Evolutionary conservation across 2,113 vertebrate genomes (phyloP), one percentile per base, ranked within the genome.

Genomic region (Raja brachyura): DNA sequence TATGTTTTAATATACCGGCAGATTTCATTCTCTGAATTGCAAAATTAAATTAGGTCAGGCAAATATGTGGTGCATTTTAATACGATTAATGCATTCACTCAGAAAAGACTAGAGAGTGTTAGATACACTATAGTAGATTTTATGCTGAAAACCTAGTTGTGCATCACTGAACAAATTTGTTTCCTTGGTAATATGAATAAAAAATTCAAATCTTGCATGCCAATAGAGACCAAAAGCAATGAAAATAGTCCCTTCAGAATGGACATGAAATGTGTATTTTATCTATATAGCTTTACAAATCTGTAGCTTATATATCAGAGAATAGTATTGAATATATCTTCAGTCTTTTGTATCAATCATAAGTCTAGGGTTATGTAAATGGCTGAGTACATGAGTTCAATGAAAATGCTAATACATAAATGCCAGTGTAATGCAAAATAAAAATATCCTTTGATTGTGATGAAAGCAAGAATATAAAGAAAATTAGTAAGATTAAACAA

Each of bases 111-210:
- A 94, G 94, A 93, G 95, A 94, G 94, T 31, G 93, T 95, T 95
- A 96, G 95, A 95, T 93, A 94, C 94, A 95, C 94, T 95, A 95
- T 95, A 94, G 93, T 94, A 94, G 93, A 48, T 73, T 95, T 97
- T 95, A 94, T 94, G 95, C 70, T 94, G 94, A 95, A 95, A 95
- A 94, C 95, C 94, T 94, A 94, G 93, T 93, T 95, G 94, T 95
- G 94, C 93, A 95, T 95, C 94, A 95, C 93, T 94, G 92, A 93
- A 95, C 95, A 95, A 94, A 94, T 95, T 93, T 94, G 95, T 96
- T 96, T 96, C 96, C 96, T 94, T 96, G 95, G 95, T 93, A 96
- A 96, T 95, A 18, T 61, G 25, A 95, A 95, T 70, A 93, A 94
- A 94, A 95, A 81, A 94, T 93, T 96, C 94, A 94, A 95, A 95